These are phyloP conservation scores for Lasioglossum baleicum DNA, from an alignment of 1,140 invertebrate species.

Conservation along the genomic window DNA sequence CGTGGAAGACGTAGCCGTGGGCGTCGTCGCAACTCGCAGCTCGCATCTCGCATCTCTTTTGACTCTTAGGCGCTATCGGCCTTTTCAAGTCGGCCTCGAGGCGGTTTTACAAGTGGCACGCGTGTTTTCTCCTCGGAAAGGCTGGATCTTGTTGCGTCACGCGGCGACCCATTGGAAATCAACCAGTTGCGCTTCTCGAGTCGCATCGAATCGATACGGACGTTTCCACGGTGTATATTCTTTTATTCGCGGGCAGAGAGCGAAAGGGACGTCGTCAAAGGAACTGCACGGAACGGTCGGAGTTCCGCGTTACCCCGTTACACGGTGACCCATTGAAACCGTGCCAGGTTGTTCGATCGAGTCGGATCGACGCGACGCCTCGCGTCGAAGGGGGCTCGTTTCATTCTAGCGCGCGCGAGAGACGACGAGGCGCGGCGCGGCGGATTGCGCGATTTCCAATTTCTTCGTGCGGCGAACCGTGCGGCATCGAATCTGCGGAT, in stretches of 20 bases:
- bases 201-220: not conserved
- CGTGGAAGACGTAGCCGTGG: too few relatives aligned
- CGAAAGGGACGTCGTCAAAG: too few relatives aligned
- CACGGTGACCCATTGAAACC: not conserved
- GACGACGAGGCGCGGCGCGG: too few relatives aligned
- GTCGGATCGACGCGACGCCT: not conserved
- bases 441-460: not conserved
- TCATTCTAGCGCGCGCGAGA: not conserved
- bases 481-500: not conserved
- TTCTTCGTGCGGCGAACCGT: not conserved
- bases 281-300: too few relatives aligned
- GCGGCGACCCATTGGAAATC: conserved; percentile 6
- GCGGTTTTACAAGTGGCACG: not conserved
- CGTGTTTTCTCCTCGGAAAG: not conserved
- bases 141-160: not conserved
- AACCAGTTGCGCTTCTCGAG: conserved; percentile 27
- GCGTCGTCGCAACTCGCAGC: too few relatives aligned
- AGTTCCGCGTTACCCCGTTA: not conserved
- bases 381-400: not conserved
- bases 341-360: conserved; percentile 1
- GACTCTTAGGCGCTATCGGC: conserved; percentile 12
- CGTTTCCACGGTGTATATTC: not conserved
- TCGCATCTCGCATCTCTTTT: not conserved
- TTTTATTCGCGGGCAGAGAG: too few relatives aligned
- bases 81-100: conserved; percentile 27